A percentile compares a stretch with the other conserved stretches of the same genome.
phyloP scores from a whole-genome alignment of 2,797 vertebrate species.

The Lemur catta region DNA sequence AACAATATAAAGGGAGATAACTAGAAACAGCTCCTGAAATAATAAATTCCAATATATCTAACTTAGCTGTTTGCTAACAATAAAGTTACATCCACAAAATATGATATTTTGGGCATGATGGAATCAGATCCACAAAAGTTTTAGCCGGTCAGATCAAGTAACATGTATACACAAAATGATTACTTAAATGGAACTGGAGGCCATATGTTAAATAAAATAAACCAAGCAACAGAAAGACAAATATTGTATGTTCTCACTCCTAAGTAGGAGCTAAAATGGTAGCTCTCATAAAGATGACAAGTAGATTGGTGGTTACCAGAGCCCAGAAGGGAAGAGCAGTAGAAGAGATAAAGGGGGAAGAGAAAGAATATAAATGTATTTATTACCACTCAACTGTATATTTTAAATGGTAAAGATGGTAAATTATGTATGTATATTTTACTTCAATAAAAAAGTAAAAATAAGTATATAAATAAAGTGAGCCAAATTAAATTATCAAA shows the following conservation, averaged over 20 bases:
- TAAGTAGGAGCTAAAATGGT: neutral
- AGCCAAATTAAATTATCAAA: slow-evolving; percentile 3
- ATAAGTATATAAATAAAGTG: neutral
- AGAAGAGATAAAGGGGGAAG: neutral
- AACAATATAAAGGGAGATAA: neutral
- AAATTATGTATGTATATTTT: neutral
- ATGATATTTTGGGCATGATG: neutral
- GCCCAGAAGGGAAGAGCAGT: neutral
- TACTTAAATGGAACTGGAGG: neutral
- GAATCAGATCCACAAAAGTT: neutral
- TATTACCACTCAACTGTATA: neutral
- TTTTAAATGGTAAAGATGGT: neutral
- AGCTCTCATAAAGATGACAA: neutral
- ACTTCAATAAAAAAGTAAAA: neutral
- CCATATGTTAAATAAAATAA: neutral
- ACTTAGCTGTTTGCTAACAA: neutral
- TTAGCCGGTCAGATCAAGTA: neutral
- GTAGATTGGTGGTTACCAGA: neutral
- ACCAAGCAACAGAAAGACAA: neutral
- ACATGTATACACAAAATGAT: neutral
- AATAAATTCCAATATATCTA: slow-evolving; percentile 31
- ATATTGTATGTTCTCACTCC: neutral
- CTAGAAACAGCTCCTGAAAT: slow-evolving; percentile 12
- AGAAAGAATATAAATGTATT: neutral
- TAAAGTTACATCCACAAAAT: neutral